Percentiles rank a stretch among this genome's conserved stretches.
phyloP scores from a whole-genome alignment of 2,888 invertebrate species.

The Drosophila robusta region DNA sequence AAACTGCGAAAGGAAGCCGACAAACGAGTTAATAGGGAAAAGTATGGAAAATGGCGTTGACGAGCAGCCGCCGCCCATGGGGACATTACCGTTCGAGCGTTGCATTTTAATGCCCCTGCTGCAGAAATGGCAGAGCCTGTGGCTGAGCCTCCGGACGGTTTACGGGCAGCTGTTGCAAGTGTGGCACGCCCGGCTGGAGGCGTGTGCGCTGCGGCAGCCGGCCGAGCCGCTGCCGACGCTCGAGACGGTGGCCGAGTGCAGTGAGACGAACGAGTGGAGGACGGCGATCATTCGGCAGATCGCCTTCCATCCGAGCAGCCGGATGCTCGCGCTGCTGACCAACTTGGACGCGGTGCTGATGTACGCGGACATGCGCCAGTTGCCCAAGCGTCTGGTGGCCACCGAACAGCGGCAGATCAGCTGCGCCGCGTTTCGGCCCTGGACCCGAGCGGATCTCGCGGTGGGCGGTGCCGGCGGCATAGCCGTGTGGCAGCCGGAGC shows the following conservation, averaged over 20 bases:
- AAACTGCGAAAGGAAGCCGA: no score
- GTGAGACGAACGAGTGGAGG: constrained; percentile 3
- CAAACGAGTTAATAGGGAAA: no score
- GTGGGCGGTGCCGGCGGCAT: constrained; percentile 47
- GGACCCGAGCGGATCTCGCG: constrained; percentile 3
- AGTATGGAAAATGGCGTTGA: no score
- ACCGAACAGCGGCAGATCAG: constrained; percentile 9
- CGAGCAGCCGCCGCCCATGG: no score
- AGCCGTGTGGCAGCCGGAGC: constrained; percentile 32
- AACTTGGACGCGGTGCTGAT: constrained; percentile 17
- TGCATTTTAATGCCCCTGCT: no score
- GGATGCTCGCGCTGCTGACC: constrained; percentile 18
- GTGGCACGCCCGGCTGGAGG: no score
- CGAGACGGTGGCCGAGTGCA: neutral
- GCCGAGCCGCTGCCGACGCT: neutral
- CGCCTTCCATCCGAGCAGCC: constrained; percentile 10
- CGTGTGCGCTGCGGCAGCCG: neutral
- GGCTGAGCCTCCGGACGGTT: no score
- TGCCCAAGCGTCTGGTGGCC: neutral
- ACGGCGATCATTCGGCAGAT: constrained; percentile 7
- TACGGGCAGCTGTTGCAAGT: no score
- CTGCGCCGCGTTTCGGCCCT: constrained; percentile 50
- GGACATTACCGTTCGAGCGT: no score
- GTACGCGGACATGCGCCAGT: neutral
- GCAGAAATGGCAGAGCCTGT: no score